phyloP scores from a whole-genome alignment of 53 echinoderm and acorn worm genomes.

The Holothuria leucospilota region DNA sequence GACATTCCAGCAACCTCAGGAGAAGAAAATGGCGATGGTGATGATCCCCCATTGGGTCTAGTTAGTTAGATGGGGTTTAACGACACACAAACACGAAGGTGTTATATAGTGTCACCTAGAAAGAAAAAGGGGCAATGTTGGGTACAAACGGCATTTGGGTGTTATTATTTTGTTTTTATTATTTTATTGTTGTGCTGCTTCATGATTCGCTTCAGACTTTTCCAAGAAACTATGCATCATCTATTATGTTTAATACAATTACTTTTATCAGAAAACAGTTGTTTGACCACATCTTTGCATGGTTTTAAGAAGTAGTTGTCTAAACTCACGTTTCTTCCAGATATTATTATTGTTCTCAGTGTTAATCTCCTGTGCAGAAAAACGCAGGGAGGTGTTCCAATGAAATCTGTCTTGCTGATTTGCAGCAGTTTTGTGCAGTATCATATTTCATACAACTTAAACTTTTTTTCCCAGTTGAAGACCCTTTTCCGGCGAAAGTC shows the following conservation, averaged over 20 bases:
- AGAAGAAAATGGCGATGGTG: background rate
- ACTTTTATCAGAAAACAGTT: constrained; percentile 46
- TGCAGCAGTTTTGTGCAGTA: constrained; percentile 43
- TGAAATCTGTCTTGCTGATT: constrained; percentile 44
- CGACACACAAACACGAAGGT: no score
- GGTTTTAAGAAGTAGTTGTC: constrained; percentile 49
- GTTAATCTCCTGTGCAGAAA: constrained; percentile 32
- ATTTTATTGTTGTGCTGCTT: constrained; percentile 34
- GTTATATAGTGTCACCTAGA: no score
- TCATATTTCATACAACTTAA: constrained; percentile 46
- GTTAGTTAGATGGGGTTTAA: no score
- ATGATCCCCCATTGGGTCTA: constrained; percentile 4
- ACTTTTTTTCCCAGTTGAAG: constrained; percentile 39
- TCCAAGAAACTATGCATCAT: constrained; percentile 62
- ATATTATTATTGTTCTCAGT: constrained; percentile 58
- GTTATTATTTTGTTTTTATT: no score
- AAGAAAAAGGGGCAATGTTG: no score
- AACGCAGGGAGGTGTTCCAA: constrained; percentile 32
- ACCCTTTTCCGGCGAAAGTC: constrained; percentile 23
- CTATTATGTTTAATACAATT: constrained; percentile 37
- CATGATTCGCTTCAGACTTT: constrained; percentile 59
- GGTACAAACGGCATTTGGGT: constrained; percentile 43
- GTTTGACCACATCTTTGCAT: constrained; percentile 27
- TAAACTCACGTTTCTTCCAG: constrained; percentile 33
- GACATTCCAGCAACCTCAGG: background rate